phyloP scores from a whole-genome alignment of 2,888 invertebrate species.

The Caenorhabditis sp. region DNA sequence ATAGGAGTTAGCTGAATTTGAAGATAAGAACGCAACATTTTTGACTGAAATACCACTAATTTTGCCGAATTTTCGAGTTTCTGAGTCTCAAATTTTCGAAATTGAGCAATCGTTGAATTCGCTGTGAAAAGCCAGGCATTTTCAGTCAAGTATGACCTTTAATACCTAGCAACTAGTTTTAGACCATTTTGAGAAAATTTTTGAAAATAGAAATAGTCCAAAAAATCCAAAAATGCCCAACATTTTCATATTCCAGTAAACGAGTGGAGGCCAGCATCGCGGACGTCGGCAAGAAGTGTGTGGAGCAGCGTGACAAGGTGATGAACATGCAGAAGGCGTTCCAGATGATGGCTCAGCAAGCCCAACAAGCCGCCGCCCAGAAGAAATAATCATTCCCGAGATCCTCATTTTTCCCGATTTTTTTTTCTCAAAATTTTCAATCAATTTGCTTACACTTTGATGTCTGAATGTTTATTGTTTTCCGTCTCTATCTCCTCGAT shows the following conservation, averaged over 20 bases:
- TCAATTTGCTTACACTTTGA: no score
- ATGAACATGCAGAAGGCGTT: conserved; percentile 67
- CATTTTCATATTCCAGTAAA: conserved; percentile 71
- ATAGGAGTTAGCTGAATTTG: no score
- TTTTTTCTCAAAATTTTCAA: neutral
- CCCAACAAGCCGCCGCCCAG: conserved; percentile 34
- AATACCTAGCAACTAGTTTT: no score
- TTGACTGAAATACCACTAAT: no score
- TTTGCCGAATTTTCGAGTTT: no score
- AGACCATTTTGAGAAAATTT: no score
- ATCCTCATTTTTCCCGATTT: neutral
- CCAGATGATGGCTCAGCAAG: conserved; percentile 38
- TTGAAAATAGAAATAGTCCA: no score
- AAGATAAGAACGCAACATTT: no score
- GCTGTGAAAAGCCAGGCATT: no score
- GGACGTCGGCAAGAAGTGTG: conserved; percentile 65
- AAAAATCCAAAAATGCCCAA: neutral
- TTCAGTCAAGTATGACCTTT: no score
- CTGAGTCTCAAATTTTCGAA: no score
- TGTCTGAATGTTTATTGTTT: neutral
- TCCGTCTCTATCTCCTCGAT: neutral
- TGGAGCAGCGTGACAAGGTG: conserved; percentile 72
- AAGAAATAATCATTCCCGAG: conserved; percentile 34
- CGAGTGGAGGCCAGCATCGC: conserved; percentile 73
- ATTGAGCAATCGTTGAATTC: no score